These are phyloP conservation scores for Tachuris rubrigastra DNA, from an alignment of 2,113 vertebrate species.

Conservation along the genomic window DNA sequence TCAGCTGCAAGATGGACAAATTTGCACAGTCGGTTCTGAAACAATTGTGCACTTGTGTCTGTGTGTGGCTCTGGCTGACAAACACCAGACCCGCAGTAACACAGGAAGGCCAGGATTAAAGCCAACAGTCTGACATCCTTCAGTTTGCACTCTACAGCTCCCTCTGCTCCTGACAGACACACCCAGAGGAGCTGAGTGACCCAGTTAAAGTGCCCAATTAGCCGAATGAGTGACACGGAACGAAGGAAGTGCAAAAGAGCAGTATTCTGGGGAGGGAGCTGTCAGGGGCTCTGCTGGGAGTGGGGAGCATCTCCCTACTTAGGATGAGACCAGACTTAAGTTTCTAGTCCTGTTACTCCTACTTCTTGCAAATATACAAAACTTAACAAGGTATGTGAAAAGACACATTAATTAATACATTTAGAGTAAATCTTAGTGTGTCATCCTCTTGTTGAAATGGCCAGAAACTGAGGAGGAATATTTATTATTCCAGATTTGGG, in stretches of 20 bases:
- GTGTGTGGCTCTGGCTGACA: not conserved
- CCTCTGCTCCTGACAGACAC: not conserved
- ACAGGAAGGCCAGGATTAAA: not conserved
- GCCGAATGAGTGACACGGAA: not conserved
- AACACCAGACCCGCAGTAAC: not conserved
- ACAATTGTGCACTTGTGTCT: fast-evolving
- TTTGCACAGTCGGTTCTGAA: not conserved
- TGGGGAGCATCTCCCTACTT: not conserved
- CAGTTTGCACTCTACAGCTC: not conserved
- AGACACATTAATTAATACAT: not conserved
- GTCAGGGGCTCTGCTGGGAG: not conserved
- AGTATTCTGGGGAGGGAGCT: not conserved
- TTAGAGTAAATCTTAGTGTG: not conserved
- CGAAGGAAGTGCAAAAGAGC: not conserved
- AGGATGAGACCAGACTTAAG: not conserved
- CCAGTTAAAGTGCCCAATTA: conserved; percentile 10
- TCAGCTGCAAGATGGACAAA: not conserved
- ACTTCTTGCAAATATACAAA: not conserved
- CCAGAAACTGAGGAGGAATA: not conserved
- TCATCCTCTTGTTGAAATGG: not conserved
- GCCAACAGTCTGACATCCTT: not conserved
- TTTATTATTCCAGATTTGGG: not conserved
- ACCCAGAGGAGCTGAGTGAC: not conserved
- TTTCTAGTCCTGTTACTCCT: not conserved
- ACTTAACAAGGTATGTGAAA: not conserved